phyloP scores from a whole-genome alignment of 2,797 vertebrate species.

The Calcarius lapponicus region DNA sequence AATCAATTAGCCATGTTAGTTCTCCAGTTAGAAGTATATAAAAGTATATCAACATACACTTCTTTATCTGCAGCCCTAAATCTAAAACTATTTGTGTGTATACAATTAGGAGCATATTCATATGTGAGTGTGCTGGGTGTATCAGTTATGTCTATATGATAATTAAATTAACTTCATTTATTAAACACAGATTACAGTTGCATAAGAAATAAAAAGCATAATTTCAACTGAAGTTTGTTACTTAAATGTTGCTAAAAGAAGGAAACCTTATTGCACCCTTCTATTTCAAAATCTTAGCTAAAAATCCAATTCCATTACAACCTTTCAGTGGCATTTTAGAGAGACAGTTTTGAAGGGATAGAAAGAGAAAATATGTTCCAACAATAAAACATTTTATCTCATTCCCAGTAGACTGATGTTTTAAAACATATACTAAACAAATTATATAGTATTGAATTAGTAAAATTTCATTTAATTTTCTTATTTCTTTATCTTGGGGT shows the following conservation, averaged over 20 bases:
- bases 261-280: neutral
- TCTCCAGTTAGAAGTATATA: neutral
- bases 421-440: neutral
- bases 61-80: neutral
- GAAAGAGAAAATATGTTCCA: neutral
- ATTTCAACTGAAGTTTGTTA: neutral
- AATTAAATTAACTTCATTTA: neutral
- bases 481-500: neutral
- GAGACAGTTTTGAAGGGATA: neutral
- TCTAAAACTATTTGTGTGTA: neutral
- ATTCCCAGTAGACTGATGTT: neutral
- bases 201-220: neutral
- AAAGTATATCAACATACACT: neutral
- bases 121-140: neutral
- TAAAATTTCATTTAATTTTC: neutral
- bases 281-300: neutral
- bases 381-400: neutral
- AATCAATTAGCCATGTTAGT: neutral
- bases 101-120: neutral
- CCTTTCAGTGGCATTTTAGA: neutral
- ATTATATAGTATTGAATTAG: neutral
- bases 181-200: neutral
- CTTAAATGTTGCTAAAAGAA: neutral
- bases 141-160: neutral
- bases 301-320: neutral